Evolutionary conservation across 1,140 invertebrate genomes (phyloP).

Genomic region (Radopholus similis): DNA sequence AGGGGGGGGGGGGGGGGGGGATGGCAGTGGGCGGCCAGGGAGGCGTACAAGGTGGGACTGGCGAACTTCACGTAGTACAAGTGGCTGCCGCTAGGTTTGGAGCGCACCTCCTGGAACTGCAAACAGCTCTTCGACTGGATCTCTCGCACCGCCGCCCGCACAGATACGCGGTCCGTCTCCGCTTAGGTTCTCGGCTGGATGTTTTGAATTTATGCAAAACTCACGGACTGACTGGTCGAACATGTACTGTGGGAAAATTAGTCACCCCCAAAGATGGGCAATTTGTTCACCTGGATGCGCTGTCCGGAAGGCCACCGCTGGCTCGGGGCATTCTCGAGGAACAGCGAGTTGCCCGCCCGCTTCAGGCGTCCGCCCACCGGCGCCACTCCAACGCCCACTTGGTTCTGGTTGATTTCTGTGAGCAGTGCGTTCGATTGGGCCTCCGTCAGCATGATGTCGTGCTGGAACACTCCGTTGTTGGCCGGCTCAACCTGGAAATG

Average conservation of each 20-base stretch:
- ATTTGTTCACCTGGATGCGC: too few species aligned
- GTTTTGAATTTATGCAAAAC: background rate
- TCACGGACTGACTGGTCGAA: slow-evolving; percentile 37
- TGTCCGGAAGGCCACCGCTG: slow-evolving; percentile 31
- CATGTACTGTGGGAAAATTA: too few species aligned
- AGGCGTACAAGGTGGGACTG: slow-evolving; percentile 29
- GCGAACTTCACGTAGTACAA: slow-evolving; percentile 49
- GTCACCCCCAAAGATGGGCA: too few species aligned
- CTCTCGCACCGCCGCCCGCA: slow-evolving; percentile 23
- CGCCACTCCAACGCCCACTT: background rate
- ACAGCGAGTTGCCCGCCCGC: slow-evolving; percentile 27
- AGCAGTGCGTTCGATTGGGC: slow-evolving; percentile 20
- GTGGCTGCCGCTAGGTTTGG: slow-evolving; percentile 36
- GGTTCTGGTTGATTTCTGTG: background rate
- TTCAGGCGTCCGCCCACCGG: background rate
- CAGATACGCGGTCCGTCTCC: background rate
- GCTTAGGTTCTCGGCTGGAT: background rate
- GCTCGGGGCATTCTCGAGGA: slow-evolving; percentile 23
- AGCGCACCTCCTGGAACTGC: slow-evolving; percentile 35
- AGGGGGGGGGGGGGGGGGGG: background rate
- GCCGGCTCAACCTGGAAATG: slow-evolving; percentile 25
- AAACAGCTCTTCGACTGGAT: slow-evolving; percentile 54
- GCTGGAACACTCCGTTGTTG: slow-evolving; percentile 45
- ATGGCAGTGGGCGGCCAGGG: background rate
- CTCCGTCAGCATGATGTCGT: slow-evolving; percentile 45